Evolutionary conservation across 1,140 invertebrate genomes (phyloP).

Genomic region (Platyscapa corneri): DNA sequence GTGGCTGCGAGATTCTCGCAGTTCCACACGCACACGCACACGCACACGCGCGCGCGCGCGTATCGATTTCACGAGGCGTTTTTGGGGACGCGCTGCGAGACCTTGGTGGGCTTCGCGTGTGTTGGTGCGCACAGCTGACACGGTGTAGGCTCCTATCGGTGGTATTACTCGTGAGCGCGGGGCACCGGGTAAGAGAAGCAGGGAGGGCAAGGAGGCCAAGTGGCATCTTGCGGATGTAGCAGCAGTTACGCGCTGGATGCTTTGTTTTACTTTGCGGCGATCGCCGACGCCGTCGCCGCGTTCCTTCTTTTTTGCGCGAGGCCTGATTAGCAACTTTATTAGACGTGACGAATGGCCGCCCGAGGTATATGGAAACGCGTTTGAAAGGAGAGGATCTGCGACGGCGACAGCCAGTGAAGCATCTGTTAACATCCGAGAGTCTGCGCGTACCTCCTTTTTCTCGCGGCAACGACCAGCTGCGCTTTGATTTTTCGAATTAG

Average conservation of each 20-base stretch:
- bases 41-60: not conserved
- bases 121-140: constrained; percentile 3
- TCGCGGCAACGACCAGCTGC: too few relatives aligned
- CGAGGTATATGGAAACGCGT: not conserved
- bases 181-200: too few relatives aligned
- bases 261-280: not conserved
- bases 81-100: not conserved
- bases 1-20: not conserved
- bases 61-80: constrained; percentile 31
- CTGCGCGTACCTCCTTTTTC: not conserved
- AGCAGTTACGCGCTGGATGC: too few relatives aligned
- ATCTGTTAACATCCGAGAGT: constrained; percentile 32
- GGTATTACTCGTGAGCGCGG: too few relatives aligned
- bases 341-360: constrained; percentile 36
- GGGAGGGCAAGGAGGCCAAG: not conserved
- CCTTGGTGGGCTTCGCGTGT: not conserved
- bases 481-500: not conserved
- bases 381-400: not conserved
- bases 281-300: not conserved
- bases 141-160: not conserved
- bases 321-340: constrained; percentile 49
- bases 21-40: not conserved
- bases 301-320: not conserved
- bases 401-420: not conserved
- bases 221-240: not conserved